A percentile compares a stretch with the other conserved stretches of the same genome.
Evolutionary conservation across 2,113 vertebrate species (phyloP).

Genomic region (Daboia siamensis): DNA sequence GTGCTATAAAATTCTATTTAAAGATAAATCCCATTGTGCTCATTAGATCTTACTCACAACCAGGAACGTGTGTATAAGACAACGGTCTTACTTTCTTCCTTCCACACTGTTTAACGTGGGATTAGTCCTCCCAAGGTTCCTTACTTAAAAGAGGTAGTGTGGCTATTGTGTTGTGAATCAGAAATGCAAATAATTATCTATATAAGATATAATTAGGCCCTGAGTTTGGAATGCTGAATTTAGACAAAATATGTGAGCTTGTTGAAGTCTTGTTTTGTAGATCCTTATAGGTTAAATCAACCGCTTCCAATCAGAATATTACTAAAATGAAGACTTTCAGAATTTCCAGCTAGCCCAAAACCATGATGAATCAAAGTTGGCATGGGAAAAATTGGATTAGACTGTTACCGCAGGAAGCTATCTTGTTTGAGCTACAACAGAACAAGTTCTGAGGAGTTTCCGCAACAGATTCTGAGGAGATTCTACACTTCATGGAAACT

Average conservation of each 20-base stretch:
- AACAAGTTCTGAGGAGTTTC: neutral
- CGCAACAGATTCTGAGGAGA: neutral
- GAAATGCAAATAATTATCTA: neutral
- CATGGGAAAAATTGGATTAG: neutral
- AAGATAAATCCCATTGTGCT: neutral
- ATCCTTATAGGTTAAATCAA: neutral
- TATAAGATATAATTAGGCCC: neutral
- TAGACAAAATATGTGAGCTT: neutral
- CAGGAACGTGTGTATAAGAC: neutral
- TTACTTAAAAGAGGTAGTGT: neutral
- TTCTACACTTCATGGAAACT: neutral
- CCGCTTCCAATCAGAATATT: neutral
- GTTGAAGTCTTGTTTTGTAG: neutral
- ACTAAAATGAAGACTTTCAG: neutral
- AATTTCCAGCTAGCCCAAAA: neutral
- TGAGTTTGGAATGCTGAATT: neutral
- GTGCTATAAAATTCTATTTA: neutral
- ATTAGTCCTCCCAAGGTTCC: neutral
- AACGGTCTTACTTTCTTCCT: neutral
- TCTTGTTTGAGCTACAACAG: neutral
- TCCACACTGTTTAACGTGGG: neutral
- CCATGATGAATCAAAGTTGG: neutral
- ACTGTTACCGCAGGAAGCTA: neutral
- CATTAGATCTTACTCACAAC: neutral
- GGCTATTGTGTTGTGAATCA: neutral